Percentiles rank a stretch among this genome's conserved stretches.
Evolutionary conservation across 2,797 vertebrate species (phyloP).

Genomic region (Phoeniculus purpureus): DNA sequence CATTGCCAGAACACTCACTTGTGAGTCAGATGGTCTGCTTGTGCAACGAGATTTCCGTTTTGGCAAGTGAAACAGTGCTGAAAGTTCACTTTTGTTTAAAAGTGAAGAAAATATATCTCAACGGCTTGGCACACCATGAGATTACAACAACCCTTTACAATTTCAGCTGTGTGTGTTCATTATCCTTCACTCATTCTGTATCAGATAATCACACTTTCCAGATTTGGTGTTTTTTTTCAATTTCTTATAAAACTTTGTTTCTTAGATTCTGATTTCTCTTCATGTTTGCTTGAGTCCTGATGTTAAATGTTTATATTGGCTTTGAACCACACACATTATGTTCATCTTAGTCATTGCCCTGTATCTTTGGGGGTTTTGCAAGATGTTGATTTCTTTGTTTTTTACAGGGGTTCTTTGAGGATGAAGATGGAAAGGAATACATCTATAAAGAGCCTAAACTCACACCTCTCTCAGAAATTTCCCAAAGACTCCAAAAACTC

Average conservation of each 20-base stretch:
- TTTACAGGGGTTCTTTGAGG: constrained; percentile 95
- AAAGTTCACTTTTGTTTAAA: constrained; percentile 56
- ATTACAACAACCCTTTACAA: constrained; percentile 32
- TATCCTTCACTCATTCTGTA: constrained; percentile 30
- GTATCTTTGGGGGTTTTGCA: neutral
- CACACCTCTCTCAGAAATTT: constrained; percentile 95
- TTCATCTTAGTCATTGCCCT: neutral
- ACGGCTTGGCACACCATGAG: constrained; percentile 43
- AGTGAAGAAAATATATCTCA: constrained; percentile 31
- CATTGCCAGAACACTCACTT: neutral
- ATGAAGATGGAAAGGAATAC: constrained; percentile 98
- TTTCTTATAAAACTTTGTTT: constrained; percentile 24
- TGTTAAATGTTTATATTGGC: constrained; percentile 52
- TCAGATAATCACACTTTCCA: constrained; percentile 10
- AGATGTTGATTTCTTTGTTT: constrained; percentile 35
- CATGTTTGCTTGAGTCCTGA: constrained; percentile 54
- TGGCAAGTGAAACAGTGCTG: constrained; percentile 80
- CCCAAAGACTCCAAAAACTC: constrained; percentile 94
- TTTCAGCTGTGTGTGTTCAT: constrained; percentile 59
- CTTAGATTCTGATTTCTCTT: constrained; percentile 46
- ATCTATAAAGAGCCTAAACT: constrained; percentile 99
- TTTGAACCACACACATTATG: neutral
- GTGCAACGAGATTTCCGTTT: neutral
- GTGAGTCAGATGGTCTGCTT: neutral
- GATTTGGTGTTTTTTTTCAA: neutral